These are phyloP conservation scores for Platycnemis pennipes DNA, from an alignment of 2,888 invertebrate genomes.

Conservation along the genomic window DNA sequence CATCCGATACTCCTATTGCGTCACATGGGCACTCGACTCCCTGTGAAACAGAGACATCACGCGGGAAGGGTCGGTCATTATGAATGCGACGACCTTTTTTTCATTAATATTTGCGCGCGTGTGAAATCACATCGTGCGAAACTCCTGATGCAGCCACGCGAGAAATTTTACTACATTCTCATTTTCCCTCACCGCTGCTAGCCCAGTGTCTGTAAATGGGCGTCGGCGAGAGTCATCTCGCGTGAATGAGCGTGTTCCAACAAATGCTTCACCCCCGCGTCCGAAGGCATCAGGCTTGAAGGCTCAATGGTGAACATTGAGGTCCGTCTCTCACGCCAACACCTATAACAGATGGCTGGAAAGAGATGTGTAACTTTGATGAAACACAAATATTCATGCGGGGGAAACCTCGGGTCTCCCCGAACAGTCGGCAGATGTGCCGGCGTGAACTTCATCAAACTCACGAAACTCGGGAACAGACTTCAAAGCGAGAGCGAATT, in stretches of 20 bases:
- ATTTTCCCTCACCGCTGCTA: neutral
- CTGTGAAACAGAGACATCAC: too few relatives aligned
- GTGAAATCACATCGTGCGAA: neutral
- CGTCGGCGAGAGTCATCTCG: neutral
- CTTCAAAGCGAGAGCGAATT: constrained; percentile 16
- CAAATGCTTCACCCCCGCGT: neutral
- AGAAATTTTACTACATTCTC: neutral
- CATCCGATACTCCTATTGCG: too few relatives aligned
- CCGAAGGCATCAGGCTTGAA: neutral
- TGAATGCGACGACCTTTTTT: neutral
- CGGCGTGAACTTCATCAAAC: neutral
- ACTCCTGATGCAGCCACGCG: neutral
- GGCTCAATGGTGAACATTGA: too few relatives aligned
- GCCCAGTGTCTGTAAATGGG: neutral
- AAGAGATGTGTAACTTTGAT: constrained; percentile 22
- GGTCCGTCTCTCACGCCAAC: neutral
- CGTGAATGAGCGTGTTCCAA: neutral
- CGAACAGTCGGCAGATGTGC: neutral
- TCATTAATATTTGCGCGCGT: neutral
- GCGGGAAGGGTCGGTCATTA: too few relatives aligned
- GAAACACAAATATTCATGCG: neutral
- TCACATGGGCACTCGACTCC: too few relatives aligned
- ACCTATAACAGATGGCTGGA: neutral
- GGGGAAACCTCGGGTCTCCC: neutral
- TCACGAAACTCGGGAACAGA: neutral